Base-by-base conservation (phyloP, 1,140 invertebrate species). In the Sogatella furcifera region DNA sequence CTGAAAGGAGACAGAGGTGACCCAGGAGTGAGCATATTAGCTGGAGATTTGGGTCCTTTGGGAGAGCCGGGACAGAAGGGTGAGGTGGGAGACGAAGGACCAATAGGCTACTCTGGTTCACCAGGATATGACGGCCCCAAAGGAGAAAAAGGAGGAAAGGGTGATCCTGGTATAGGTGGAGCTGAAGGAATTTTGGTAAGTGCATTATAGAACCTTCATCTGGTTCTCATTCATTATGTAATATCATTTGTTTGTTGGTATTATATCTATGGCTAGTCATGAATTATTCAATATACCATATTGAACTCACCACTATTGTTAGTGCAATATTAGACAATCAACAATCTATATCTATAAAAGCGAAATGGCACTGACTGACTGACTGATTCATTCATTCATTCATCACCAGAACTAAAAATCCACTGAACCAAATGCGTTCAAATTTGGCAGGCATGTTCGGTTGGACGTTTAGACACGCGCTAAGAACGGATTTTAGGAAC, bases 51-150 rank as follows among this genome's bases (percentile, higher is more conserved):
- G 28, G 70, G 69, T 52, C 55, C 41, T 21, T 11, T 14, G 52
- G 71, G 72, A 19, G 65, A 69, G 56, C 62, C 28, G 57, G 73
- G 68, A 60, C 64, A 62, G 15, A 67, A 69, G 56, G 72, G 73
- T 21, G 65, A 68, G 56, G 59, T 22, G 57, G 73, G 68, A 59
- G 65, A 63, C 17, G 68, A 69, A 56, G 72, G 73, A 21, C 64
- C 64, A 58, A 56, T 22, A 55, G 62, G 66, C 60, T 44, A 62
- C 59, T 46, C 58, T 31, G 72, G 72, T n/a, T 42, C 42, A 11
- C 43, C 55, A 13, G 63, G 63, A 4, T 52, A 31, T 15, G 24
- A 21, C 14, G 72, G 72, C 19, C 57, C 53, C 55, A 54, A 22
- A 14, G 72, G 72, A n/a, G 15, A 41, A 13, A 64, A 64, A 46